These are phyloP conservation scores for Brachynemurus nebulosus DNA, from an alignment of 2,888 invertebrate species.

Conservation along the genomic window DNA sequence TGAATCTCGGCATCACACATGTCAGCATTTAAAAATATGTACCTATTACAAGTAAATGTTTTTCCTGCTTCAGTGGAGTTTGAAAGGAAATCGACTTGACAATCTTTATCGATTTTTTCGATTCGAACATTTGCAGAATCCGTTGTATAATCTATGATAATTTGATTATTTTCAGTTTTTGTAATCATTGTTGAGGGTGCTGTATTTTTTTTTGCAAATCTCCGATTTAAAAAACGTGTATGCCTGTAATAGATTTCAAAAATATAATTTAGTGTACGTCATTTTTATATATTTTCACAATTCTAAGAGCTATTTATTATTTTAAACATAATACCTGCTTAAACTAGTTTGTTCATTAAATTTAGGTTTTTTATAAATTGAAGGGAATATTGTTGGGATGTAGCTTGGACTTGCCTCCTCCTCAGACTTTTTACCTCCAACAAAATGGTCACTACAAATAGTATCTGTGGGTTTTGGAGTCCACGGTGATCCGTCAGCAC, in stretches of 20 bases:
- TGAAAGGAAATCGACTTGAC: slow-evolving; percentile 11
- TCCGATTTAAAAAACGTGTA: slow-evolving; percentile 9
- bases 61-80: not conserved
- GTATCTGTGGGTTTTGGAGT: too few species aligned
- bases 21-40: slow-evolving; percentile 6
- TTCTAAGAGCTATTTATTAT: not conserved
- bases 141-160: not conserved
- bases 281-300: not conserved
- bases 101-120: slow-evolving; percentile 10
- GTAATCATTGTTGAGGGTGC: not conserved
- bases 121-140: not conserved
- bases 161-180: not conserved
- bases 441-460: too few species aligned
- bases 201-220: slow-evolving; percentile 5
- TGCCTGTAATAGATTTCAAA: slow-evolving; percentile 14
- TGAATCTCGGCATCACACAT: slow-evolving; percentile 13
- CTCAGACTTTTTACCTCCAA: too few species aligned
- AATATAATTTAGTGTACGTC: too few species aligned
- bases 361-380: too few species aligned
- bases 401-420: slow-evolving; percentile 12
- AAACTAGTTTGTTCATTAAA: too few species aligned
- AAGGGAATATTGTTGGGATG: slow-evolving; percentile 14
- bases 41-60: slow-evolving; percentile 14
- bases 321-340: too few species aligned
- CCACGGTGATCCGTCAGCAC: too few species aligned